These are phyloP conservation scores for Aspiorhynchus laticeps DNA, from an alignment of 2,113 vertebrate genomes.

Conservation along the genomic window DNA sequence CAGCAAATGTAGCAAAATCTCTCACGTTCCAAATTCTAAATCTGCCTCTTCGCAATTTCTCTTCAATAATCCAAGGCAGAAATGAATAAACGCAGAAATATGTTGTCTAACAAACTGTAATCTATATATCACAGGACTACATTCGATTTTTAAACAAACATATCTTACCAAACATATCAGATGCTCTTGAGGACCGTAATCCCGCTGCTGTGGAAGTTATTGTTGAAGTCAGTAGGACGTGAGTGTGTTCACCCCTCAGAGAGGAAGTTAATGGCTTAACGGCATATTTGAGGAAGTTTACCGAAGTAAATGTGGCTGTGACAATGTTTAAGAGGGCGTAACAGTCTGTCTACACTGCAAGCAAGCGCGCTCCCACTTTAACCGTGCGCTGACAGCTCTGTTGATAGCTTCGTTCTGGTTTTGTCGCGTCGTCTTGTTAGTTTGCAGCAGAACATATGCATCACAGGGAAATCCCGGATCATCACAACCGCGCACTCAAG, in stretches of 20 bases:
- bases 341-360: neutral
- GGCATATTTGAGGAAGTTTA: slow-evolving; percentile 60
- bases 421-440: neutral
- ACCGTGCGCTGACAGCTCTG: neutral
- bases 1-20: neutral
- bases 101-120: neutral
- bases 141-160: neutral
- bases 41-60: neutral
- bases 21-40: neutral
- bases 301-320: slow-evolving; percentile 48
- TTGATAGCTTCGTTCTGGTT: neutral
- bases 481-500: neutral
- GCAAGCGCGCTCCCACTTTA: neutral
- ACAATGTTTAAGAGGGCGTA: slow-evolving; percentile 47
- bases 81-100: neutral
- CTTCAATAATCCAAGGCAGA: neutral
- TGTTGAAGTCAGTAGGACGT: slow-evolving; percentile 48
- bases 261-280: slow-evolving; percentile 60
- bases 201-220: slow-evolving; percentile 22
- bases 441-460: neutral
- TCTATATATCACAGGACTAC: neutral
- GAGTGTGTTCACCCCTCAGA: slow-evolving; percentile 40
- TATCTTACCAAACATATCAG: slow-evolving; percentile 56
- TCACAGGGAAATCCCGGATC: slow-evolving; percentile 46
- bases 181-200: slow-evolving; percentile 19